Evolutionary conservation across 2,888 invertebrate species (phyloP), one percentile per base, ranked within the genome.

Genomic region (Parasteatoda lunata): DNA sequence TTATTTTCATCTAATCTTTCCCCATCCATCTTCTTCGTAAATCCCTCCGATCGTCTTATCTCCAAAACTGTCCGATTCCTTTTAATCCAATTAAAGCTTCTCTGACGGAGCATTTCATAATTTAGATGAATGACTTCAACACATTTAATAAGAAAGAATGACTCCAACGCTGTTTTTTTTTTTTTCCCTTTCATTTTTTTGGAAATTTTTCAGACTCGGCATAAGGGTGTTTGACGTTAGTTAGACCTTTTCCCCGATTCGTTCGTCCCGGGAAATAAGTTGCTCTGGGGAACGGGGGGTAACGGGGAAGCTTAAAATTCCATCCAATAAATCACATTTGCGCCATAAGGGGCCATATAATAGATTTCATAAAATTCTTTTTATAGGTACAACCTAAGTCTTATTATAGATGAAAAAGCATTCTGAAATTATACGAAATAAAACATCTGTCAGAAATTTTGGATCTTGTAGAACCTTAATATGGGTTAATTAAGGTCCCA

Each of bases 31-130:
- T 70, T 71, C 49, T 66, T 70, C 52, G n/a, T 47, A 70, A 80
- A 79, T 85, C 85, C 73, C 59, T 48, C 9, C 52, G 80, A 85
- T 80, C 71, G 69, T 76, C 85, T 86, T 86, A 86, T 86, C 84
- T 84, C 48, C 65, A 45, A n/a, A 72, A 68, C 78, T 84, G 84
- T 79, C 84, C 79, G 51, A 76, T 85, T 85, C 75, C 85, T 86
- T 86, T 86, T 86, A 86, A 86, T 86, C 85, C 80, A 86, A 86
- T 86, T 86, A 86, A 86, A 86, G 85, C 85, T 45, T 69, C 54
- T 47, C 75, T 72, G 84, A 79, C 79, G 79, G 47, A 52, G 70
- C 76, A 80, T 86, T 86, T 75, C 80, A 77, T 80, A 77, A 80
- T 80, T 80, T 86, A 72, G 80, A 77, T 76, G 78, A 78, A 84